phyloP scores from a whole-genome alignment of 2,797 vertebrate genomes.

The Cephalopachus bancanus region DNA sequence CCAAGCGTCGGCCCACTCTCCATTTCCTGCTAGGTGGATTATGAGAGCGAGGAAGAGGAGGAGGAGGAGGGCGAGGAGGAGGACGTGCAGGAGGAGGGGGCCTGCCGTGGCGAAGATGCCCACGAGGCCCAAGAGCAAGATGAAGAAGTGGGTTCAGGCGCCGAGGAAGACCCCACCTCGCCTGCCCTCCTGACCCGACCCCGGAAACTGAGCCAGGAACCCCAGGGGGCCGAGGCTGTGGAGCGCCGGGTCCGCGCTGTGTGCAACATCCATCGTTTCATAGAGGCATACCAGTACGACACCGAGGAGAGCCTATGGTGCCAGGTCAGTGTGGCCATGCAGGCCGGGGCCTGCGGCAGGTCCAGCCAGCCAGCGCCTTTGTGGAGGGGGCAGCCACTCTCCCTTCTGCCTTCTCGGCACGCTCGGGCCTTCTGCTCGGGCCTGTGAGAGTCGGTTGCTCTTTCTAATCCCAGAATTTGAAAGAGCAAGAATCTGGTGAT shows the following conservation, averaged over 20 bases:
- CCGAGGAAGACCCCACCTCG: conserved; percentile 52
- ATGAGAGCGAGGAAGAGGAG: conserved; percentile 95
- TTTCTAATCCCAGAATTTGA: not conserved
- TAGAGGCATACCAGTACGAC: conserved; percentile 94
- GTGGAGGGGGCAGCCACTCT: not conserved
- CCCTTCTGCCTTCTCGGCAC: not conserved
- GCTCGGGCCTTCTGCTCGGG: not conserved
- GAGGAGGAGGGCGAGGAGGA: conserved; percentile 74
- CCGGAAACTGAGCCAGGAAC: conserved; percentile 31
- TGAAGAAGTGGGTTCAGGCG: conserved; percentile 61
- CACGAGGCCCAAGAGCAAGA: not conserved
- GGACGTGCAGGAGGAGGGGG: conserved; percentile 84
- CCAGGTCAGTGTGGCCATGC: conserved; percentile 89
- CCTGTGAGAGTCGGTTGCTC: not conserved
- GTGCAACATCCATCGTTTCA: conserved; percentile 86
- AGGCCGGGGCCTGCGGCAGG: not conserved
- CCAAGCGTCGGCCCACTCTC: not conserved
- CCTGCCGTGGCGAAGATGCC: rapidly evolving
- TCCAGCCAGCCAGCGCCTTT: rapidly evolving
- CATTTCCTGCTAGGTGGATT: conserved; percentile 92
- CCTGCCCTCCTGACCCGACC: not conserved
- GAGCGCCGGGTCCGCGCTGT: conserved; percentile 90
- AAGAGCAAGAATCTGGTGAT: too few species aligned
- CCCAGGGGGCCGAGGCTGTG: conserved; percentile 39
- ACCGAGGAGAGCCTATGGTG: conserved; percentile 93